Evolutionary conservation across 1,140 invertebrate species (phyloP).

Genomic region (Neodiprion fabricii): DNA sequence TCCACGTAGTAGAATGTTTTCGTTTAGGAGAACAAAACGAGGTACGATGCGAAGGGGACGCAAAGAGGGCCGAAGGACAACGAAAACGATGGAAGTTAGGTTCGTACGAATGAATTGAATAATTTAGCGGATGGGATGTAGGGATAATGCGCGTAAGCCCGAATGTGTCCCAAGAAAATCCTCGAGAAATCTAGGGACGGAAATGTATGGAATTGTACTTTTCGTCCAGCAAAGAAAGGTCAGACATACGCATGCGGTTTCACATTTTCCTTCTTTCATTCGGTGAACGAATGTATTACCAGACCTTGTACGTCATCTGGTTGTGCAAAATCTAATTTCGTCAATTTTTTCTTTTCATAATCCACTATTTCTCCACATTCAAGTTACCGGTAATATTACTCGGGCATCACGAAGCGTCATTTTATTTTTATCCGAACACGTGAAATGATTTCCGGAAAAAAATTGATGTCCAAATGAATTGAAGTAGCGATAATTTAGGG

Average conservation of each 20-base stretch:
- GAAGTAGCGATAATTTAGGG: too few relatives aligned
- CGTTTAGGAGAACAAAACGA: background rate
- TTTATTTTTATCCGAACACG: too few relatives aligned
- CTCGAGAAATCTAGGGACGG: background rate
- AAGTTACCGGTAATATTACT: too few relatives aligned
- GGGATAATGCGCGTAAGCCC: background rate
- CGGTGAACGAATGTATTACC: background rate
- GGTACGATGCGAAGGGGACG: background rate
- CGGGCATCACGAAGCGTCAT: too few relatives aligned
- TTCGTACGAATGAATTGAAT: conserved; percentile 4
- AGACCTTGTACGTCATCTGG: too few relatives aligned
- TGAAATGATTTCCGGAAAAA: too few relatives aligned
- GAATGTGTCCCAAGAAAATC: background rate
- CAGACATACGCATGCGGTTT: background rate
- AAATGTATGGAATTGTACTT: background rate
- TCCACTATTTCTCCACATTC: too few relatives aligned
- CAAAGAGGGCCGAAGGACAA: background rate
- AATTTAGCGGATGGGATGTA: conserved; percentile 5
- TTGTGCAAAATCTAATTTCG: too few relatives aligned
- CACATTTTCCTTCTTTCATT: background rate
- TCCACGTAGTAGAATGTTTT: background rate
- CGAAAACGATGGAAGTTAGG: background rate
- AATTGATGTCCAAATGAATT: too few relatives aligned
- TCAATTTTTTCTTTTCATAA: too few relatives aligned
- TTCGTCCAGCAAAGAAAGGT: background rate